Evolutionary conservation across 1,140 invertebrate genomes (phyloP), one percentile per base, ranked within the genome.

Genomic region (Diplogasteroides magnus): DNA sequence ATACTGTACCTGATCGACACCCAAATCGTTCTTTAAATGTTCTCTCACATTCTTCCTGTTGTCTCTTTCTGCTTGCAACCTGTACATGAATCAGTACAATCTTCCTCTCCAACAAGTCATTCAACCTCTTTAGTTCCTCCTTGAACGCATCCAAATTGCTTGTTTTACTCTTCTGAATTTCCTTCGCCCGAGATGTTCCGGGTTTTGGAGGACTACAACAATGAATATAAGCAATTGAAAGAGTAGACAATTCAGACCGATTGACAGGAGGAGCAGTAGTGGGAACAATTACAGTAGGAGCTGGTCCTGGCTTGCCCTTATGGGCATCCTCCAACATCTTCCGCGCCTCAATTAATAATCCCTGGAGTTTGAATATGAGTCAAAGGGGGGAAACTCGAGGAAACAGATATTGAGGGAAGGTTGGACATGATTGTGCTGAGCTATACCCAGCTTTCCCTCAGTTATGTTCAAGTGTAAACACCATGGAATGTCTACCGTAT

Each of bases 121-220:
- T 31, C 23, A 19, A 29, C 90, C 90, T 89, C 86, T 91, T 90
- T 28, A 95, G 81, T 84, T 95, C 93, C 83, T 97, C 94, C 84
- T 97, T 97, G 77, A 97, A 98, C 1, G 93, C 84, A 83, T 98
- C 96, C 66, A 99, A 86, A 85, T 98, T 98, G 77, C 91, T 97
- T 81, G 97, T 97, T 81, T 93, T 94, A 80, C 94, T 94, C 75
- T 92, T 90, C 48, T 89, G 87, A 80, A 90, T 88, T 78, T 88
- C 88, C 83, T 92, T 92, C 82, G 92, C 63, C 55, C 71, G 79
- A 14, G 23, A 31, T 37, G 77, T 67, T 1, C 77, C 76, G 13
- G 81, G 81, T 61, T 78, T 79, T 25, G 81, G 73, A 1, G 81
- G 80, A 25, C 76, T 78, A n/a, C n/a, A n/a, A n/a, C n/a, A n/a